Conservation (phyloP, 2,113 vertebrate species). For the Donacobius atricapilla region DNA sequence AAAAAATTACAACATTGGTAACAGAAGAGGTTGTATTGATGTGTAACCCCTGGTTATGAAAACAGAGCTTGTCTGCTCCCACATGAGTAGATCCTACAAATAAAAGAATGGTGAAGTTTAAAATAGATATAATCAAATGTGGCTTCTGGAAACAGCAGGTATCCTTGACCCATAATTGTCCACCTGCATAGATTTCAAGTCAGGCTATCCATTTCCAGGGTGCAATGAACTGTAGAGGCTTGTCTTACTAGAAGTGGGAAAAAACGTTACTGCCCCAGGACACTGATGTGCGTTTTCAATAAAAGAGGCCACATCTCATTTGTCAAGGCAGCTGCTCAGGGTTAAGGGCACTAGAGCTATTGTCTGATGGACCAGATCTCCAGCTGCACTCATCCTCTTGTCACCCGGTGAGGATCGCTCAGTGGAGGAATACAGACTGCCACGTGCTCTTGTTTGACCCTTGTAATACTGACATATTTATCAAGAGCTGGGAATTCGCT, state of each 20-base stretch:
- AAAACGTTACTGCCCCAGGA: conserved; percentile 13
- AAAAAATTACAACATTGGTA: background rate
- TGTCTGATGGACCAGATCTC: background rate
- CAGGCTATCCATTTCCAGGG: background rate
- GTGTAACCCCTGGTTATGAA: background rate
- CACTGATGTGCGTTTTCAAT: conserved; percentile 29
- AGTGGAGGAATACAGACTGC: background rate
- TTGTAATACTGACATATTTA: conserved; percentile 1
- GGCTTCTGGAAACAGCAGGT: background rate
- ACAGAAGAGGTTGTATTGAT: background rate
- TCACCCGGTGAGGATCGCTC: background rate
- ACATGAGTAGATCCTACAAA: background rate
- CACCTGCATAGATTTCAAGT: background rate
- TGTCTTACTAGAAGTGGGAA: background rate
- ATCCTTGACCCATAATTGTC: conserved; percentile 17
- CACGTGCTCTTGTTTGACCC: background rate
- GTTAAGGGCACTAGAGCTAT: background rate
- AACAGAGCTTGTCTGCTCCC: background rate
- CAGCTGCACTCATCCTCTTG: background rate
- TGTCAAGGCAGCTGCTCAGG: conserved; percentile 27
- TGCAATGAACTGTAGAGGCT: background rate
- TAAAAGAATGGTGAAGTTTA: background rate
- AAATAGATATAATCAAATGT: background rate
- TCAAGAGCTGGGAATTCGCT: background rate
- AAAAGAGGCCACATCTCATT: conserved; percentile 10